Conservation (phyloP, 2,888 invertebrate species). For the Doris montereyensis region DNA sequence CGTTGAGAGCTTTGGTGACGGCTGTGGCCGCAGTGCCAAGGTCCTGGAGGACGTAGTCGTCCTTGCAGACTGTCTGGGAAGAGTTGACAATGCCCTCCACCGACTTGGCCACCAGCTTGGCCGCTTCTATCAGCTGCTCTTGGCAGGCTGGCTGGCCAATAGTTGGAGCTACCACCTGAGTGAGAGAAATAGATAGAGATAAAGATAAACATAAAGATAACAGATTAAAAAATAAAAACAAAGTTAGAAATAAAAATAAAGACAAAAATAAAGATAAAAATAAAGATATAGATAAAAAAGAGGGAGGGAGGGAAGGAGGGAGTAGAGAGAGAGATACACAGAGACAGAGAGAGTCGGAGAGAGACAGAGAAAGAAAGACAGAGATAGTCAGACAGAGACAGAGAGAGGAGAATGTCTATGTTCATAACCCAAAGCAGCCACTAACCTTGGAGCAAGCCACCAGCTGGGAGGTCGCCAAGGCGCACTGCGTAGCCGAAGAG, state of each 20-base stretch:
- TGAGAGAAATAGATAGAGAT: not conserved
- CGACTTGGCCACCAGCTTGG: conserved; percentile 91
- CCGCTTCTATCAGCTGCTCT: conserved; percentile 92
- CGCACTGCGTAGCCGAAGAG: conserved; percentile 96
- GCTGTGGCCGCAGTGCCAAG: conserved; percentile 89
- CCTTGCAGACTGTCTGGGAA: conserved; percentile 77
- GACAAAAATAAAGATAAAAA: not conserved
- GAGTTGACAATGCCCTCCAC: conserved; percentile 89
- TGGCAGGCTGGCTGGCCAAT: conserved; percentile 79
- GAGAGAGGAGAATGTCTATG: not conserved
- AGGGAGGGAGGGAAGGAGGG: not conserved
- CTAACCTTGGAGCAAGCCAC: conserved; percentile 94
- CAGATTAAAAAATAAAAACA: too few species aligned
- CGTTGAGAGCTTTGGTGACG: conserved; percentile 89
- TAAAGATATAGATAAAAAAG: too few species aligned
- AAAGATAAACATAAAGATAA: not conserved
- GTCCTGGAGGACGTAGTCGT: conserved; percentile 81
- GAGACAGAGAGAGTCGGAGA: not conserved
- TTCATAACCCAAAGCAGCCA: conserved; percentile 6
- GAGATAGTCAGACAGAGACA: not conserved
- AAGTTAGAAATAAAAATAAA: not conserved
- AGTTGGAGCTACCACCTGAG: conserved; percentile 78
- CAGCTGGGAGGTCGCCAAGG: conserved; percentile 95
- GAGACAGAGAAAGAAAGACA: not conserved
- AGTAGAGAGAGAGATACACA: not conserved